Conservation (phyloP, 1,140 invertebrate genomes). For the Drosophila pachea region DNA sequence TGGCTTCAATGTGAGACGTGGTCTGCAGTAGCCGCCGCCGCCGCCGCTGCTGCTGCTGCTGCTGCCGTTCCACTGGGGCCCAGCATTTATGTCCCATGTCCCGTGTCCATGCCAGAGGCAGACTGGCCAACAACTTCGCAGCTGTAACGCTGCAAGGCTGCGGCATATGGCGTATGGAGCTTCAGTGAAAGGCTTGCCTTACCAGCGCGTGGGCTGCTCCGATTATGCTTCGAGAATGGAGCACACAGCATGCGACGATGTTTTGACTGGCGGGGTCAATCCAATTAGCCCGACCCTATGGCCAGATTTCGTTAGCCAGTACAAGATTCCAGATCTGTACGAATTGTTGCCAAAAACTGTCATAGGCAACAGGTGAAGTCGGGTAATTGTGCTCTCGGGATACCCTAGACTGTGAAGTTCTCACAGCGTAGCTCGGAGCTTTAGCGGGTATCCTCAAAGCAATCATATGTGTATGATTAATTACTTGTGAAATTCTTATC, state of each 20-base stretch:
- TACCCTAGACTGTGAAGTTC: not conserved
- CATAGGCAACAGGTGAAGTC: not conserved
- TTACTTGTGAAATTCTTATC: too few species aligned
- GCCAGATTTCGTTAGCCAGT: slow-evolving; percentile 3
- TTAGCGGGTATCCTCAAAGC: not conserved
- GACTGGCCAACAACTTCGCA: slow-evolving; percentile 32
- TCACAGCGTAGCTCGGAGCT: too few species aligned
- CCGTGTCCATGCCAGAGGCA: slow-evolving; percentile 26
- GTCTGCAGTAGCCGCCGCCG: slow-evolving; percentile 9
- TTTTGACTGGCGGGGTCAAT: slow-evolving; percentile 2
- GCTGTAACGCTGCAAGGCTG: slow-evolving; percentile 51
- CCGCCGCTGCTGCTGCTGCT: not conserved
- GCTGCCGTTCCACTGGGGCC: slow-evolving; percentile 6
- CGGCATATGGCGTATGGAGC: slow-evolving; percentile 26
- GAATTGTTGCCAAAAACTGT: not conserved
- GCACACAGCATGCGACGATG: not conserved
- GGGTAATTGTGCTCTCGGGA: too few species aligned
- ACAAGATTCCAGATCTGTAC: not conserved
- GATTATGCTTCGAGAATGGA: slow-evolving; percentile 5
- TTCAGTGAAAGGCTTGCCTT: slow-evolving; percentile 66
- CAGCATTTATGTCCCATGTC: slow-evolving; percentile 1
- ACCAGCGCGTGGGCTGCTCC: slow-evolving; percentile 25
- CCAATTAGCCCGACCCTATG: slow-evolving; percentile 17
- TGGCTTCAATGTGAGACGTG: slow-evolving; percentile 18
- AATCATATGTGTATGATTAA: not conserved